Conservation (phyloP, 2,888 invertebrate species). For the Hermaeophaga mercurialis region DNA sequence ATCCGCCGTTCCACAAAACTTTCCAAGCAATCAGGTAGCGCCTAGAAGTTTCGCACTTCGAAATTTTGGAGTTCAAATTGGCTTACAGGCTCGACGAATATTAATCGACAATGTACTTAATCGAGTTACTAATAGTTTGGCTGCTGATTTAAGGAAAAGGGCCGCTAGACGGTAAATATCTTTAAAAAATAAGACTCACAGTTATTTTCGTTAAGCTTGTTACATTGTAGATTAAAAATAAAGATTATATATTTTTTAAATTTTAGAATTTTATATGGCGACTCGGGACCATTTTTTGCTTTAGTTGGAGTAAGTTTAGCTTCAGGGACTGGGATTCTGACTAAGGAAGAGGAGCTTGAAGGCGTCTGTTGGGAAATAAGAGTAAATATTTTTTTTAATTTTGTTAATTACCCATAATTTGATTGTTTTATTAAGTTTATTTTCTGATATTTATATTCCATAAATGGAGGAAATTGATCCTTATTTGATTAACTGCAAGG, state of each 20-base stretch:
- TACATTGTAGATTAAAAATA: background rate
- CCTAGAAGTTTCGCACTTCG: constrained; percentile 52
- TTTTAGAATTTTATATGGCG: constrained; percentile 66
- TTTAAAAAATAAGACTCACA: too few relatives aligned
- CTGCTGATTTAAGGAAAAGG: constrained; percentile 66
- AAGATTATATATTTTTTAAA: constrained; percentile 2
- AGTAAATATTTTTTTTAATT: constrained; percentile 55
- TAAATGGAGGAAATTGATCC: too few relatives aligned
- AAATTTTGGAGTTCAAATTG: constrained; percentile 61
- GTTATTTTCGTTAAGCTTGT: too few relatives aligned
- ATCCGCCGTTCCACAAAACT: constrained; percentile 37
- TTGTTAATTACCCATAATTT: too few relatives aligned
- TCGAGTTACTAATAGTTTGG: constrained; percentile 69
- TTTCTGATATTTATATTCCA: too few relatives aligned
- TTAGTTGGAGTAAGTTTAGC: constrained; percentile 75
- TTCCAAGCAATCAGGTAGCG: constrained; percentile 40
- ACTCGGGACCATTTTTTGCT: constrained; percentile 76
- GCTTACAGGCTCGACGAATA: constrained; percentile 67
- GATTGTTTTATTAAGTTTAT: too few relatives aligned
- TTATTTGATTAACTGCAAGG: too few relatives aligned
- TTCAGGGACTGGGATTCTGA: constrained; percentile 73
- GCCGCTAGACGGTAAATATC: constrained; percentile 63
- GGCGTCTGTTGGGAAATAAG: constrained; percentile 79
- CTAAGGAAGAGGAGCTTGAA: constrained; percentile 78
- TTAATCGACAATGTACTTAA: constrained; percentile 73